Evolutionary conservation across 2,888 invertebrate genomes (phyloP), one percentile per base, ranked within the genome.

Genomic region (Drosophila acutilabella): DNA sequence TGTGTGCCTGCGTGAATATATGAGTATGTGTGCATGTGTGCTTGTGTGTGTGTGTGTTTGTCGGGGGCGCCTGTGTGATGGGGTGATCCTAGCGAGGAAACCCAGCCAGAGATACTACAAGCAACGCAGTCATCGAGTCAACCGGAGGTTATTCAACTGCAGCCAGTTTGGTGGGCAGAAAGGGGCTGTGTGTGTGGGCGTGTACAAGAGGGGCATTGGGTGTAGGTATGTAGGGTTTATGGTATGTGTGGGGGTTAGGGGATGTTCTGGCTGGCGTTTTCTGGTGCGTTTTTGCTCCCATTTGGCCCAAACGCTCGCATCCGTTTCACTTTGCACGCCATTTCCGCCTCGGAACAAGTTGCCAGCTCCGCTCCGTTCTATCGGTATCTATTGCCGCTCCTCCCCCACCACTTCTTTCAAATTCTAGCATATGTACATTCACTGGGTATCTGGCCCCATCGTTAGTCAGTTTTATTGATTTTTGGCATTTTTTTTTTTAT

Each of bases 321-420:
- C 88, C 85, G 85, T 78, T 87, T 82, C 80, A 80, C 88, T 87
- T 81, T 81, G 87, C 84, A 86, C 87, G 79, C 83, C 83, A 84
- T 84, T 84, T 84, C 83, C 83, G 83, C 74, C 65, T 56, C 70
- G 75, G 65, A 73, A 72, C 82, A 81, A 81, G 74, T 74, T 81
- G 72, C 64, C 67, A 69, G 79, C 76, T 57, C 48, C 64, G 64
- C 36, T 54, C 57, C 36, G 36, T 36, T 76, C 76, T 68, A 76
- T 64, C 60, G 73, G 66, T 77, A 77, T 77, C 77, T 77, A 77
- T 77, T 72, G 71, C 74, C 62, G 53, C 52, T 10, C 4, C 44
- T 18, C 1, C 16, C 26, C 38, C 23, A 16, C 6, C 14, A 13
- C 5, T 11, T 36, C n/a, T 23, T 23, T 6, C 38, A n/a, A 64